Conservation (phyloP, 2,888 invertebrate genomes). For the Yponomeuta sedellus region DNA sequence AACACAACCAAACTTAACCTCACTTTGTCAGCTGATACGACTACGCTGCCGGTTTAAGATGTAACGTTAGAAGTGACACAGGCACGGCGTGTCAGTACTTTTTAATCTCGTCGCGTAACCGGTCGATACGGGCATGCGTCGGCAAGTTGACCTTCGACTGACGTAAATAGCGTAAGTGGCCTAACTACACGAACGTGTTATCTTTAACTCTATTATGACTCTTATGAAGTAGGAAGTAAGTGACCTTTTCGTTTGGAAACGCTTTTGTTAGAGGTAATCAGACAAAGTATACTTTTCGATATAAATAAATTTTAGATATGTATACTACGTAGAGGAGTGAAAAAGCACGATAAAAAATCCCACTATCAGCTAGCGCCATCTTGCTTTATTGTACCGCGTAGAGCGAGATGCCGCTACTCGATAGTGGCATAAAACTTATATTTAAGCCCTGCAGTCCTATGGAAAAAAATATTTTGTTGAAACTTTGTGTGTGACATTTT, state of each 20-base stretch:
- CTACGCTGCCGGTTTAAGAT: neutral
- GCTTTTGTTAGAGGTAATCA: neutral
- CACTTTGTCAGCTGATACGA: neutral
- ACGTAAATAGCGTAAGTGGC: neutral
- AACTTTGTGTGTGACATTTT: too few relatives aligned
- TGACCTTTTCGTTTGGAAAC: neutral
- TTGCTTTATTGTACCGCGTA: too few relatives aligned
- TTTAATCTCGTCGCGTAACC: constrained; percentile 3
- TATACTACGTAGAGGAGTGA: too few relatives aligned
- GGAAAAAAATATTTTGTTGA: too few relatives aligned
- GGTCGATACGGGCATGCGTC: neutral
- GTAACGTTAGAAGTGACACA: neutral
- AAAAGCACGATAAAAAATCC: too few relatives aligned
- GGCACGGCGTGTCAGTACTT: neutral
- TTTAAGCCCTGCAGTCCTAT: too few relatives aligned
- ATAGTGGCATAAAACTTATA: too few relatives aligned
- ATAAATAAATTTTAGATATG: too few relatives aligned
- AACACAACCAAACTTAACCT: neutral
- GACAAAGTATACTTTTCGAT: neutral
- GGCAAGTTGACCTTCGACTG: neutral
- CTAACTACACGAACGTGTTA: constrained; percentile 27
- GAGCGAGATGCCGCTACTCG: too few relatives aligned
- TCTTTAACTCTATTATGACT: neutral
- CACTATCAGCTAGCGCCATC: too few relatives aligned
- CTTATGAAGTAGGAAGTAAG: neutral